Percentiles rank a stretch among this genome's conserved stretches.
Evolutionary conservation across 2,797 vertebrate genomes (phyloP).

Genomic region (Melanotaenia pygmaea): DNA sequence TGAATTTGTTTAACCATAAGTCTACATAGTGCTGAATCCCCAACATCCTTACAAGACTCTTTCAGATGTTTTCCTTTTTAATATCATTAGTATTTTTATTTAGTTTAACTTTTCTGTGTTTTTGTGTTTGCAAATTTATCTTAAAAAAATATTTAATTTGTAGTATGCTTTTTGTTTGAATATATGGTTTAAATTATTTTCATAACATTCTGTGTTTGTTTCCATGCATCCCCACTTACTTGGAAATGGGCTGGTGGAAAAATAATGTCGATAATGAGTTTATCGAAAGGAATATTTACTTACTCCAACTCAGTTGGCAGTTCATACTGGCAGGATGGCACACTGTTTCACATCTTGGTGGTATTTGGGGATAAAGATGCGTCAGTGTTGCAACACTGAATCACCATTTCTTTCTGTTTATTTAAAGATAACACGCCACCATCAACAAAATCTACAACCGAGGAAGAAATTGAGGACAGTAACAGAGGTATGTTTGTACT

Average conservation of each 20-base stretch:
- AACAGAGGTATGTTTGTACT: slow-evolving; percentile 51
- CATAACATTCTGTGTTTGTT: not conserved
- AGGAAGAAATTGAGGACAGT: slow-evolving; percentile 66
- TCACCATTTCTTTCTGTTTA: slow-evolving; percentile 36
- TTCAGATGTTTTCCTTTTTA: not conserved
- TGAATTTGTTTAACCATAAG: not conserved
- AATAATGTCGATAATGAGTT: slow-evolving; percentile 30
- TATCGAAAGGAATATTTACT: slow-evolving; percentile 30
- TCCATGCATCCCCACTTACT: not conserved
- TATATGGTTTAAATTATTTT: not conserved
- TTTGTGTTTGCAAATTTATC: not conserved
- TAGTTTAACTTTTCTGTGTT: not conserved
- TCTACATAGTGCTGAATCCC: not conserved
- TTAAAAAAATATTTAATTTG: not conserved
- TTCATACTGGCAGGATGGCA: slow-evolving; percentile 23
- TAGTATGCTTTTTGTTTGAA: not conserved
- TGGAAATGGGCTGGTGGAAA: not conserved
- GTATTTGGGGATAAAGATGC: slow-evolving; percentile 21
- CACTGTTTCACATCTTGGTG: slow-evolving; percentile 14
- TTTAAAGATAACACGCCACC: slow-evolving; percentile 63
- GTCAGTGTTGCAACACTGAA: slow-evolving; percentile 26
- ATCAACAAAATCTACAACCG: slow-evolving; percentile 61
- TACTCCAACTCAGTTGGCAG: slow-evolving; percentile 13
- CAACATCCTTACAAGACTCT: not conserved
- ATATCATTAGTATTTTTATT: not conserved